Percentiles rank a stretch among this genome's conserved stretches.
These are phyloP conservation scores for Gulo gulo DNA, from an alignment of 2,113 vertebrate species.

Conservation along the genomic window DNA sequence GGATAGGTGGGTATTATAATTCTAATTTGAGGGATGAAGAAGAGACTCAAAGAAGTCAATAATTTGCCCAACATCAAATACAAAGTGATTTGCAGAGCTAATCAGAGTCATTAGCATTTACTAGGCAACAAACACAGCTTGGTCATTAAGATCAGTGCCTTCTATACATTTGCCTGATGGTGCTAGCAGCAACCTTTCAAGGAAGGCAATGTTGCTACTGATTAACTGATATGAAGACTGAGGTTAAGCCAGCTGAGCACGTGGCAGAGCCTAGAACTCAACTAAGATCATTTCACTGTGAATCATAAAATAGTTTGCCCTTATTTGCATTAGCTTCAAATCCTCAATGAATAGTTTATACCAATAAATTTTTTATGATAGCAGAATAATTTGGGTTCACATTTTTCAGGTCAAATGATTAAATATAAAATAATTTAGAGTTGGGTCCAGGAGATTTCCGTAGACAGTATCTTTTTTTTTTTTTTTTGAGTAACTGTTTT, in stretches of 20 bases:
- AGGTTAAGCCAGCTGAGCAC: not conserved
- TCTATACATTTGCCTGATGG: not conserved
- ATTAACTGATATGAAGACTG: not conserved
- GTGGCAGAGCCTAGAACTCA: not conserved
- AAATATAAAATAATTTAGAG: constrained; percentile 35
- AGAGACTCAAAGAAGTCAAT: not conserved
- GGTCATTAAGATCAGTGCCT: not conserved
- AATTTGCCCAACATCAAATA: not conserved
- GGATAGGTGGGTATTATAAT: not conserved
- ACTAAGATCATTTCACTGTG: not conserved
- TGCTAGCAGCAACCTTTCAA: not conserved
- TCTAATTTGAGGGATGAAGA: not conserved
- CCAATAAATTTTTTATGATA: not conserved
- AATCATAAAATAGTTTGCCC: not conserved
- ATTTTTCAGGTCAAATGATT: constrained; percentile 52
- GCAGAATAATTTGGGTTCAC: not conserved
- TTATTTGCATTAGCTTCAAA: not conserved
- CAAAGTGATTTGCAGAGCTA: not conserved
- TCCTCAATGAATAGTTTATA: not conserved
- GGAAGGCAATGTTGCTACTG: not conserved
- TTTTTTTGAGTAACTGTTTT: not conserved
- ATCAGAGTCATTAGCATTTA: not conserved
- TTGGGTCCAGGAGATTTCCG: not conserved
- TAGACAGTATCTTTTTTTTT: not conserved
- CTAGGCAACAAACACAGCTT: not conserved